These are phyloP conservation scores for Agapornis canus DNA, from an alignment of 2,797 vertebrate species.

Conservation along the genomic window DNA sequence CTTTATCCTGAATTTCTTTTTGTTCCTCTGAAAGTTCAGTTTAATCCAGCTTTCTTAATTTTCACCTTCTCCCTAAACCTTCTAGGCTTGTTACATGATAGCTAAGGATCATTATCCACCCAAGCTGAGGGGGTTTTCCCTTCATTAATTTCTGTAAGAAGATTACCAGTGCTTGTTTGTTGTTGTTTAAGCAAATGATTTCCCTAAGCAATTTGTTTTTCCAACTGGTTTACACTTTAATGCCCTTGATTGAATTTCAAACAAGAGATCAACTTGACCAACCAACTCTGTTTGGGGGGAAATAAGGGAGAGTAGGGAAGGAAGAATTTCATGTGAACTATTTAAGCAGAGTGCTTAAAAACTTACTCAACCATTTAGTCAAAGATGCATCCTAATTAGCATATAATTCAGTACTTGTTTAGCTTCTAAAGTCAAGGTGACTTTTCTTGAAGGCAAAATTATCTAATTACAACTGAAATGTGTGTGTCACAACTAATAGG, in stretches of 20 bases:
- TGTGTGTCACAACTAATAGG: not conserved
- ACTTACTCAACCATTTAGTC: conserved; percentile 37
- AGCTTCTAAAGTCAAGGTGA: conserved; percentile 65
- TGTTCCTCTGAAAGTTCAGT: conserved; percentile 86
- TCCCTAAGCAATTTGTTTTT: conserved; percentile 99
- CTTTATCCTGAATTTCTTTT: conserved; percentile 91
- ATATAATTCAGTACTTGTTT: conserved; percentile 61
- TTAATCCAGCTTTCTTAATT: conserved; percentile 92
- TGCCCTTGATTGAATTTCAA: conserved; percentile 96
- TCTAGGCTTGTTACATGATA: conserved; percentile 87
- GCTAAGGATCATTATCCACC: conserved; percentile 79
- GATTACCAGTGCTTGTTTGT: conserved; percentile 96
- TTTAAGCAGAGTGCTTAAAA: conserved; percentile 40
- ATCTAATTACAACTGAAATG: not conserved
- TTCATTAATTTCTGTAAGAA: conserved; percentile 99
- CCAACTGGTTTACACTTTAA: conserved; percentile 99
- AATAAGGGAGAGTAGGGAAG: not conserved
- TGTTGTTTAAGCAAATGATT: conserved; percentile 99
- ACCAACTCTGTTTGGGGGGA: conserved; percentile 74
- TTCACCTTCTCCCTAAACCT: conserved; percentile 94
- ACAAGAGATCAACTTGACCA: conserved; percentile 91
- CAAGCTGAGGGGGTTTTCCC: conserved; percentile 82
- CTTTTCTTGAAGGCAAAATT: conserved; percentile 36
- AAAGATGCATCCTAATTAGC: conserved; percentile 81
- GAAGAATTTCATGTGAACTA: conserved; percentile 19